These are phyloP conservation scores for Spatula versicolor DNA, from an alignment of 2,797 vertebrate species.

Conservation along the genomic window DNA sequence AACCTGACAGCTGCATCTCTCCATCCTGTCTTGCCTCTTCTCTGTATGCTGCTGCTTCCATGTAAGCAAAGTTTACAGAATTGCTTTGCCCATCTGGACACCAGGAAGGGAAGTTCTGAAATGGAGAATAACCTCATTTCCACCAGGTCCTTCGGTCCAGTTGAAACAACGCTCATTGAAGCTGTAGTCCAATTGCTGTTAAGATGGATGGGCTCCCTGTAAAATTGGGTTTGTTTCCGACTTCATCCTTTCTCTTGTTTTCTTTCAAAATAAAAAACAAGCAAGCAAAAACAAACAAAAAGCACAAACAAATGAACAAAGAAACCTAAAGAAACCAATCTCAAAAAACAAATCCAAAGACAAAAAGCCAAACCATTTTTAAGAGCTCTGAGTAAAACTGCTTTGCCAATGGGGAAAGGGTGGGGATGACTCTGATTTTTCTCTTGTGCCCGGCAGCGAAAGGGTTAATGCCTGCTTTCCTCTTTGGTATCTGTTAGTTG, in stretches of 20 bases:
- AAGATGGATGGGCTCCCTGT: slow-evolving; percentile 31
- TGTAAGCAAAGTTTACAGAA: slow-evolving; percentile 53
- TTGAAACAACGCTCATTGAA: slow-evolving; percentile 11
- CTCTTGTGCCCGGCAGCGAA: slow-evolving; percentile 72
- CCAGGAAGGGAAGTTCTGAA: slow-evolving; percentile 44
- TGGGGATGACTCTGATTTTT: slow-evolving; percentile 64
- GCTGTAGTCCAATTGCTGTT: slow-evolving; percentile 33
- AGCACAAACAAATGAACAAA: neutral
- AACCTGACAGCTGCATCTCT: neutral
- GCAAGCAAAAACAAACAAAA: neutral
- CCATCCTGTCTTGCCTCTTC: slow-evolving; percentile 10
- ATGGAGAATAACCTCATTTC: slow-evolving; percentile 45
- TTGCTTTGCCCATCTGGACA: slow-evolving; percentile 24
- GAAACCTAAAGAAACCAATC: neutral
- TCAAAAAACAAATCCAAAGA: neutral
- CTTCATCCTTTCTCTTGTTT: slow-evolving; percentile 34
- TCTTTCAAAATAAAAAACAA: neutral
- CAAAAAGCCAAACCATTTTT: slow-evolving; percentile 63
- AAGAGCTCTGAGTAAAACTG: slow-evolving; percentile 76
- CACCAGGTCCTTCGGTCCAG: slow-evolving; percentile 20
- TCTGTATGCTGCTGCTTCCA: slow-evolving; percentile 24
- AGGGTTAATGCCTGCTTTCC: slow-evolving; percentile 73
- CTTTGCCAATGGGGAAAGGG: slow-evolving; percentile 67
- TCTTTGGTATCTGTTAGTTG: slow-evolving; percentile 62
- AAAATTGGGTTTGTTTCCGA: slow-evolving; percentile 46